Conservation (phyloP, 2,888 invertebrate species). For the Tineola bisselliella region DNA sequence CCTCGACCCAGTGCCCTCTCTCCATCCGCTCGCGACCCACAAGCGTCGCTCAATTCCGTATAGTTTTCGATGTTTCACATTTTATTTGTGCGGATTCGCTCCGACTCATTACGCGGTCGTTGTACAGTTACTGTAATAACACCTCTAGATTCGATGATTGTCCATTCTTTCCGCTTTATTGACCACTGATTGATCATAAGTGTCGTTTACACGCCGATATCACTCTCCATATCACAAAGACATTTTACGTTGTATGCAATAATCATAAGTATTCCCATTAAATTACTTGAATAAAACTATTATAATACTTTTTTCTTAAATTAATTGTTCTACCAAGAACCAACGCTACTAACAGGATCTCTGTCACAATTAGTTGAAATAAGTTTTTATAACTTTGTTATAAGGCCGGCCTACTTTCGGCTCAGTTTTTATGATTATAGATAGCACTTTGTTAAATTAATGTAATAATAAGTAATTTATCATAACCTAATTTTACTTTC, state of each 20-base stretch:
- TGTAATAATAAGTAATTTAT: no score
- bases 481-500: not conserved
- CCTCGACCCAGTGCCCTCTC: slow-evolving; percentile 66
- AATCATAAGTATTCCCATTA: not conserved
- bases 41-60: slow-evolving; percentile 45
- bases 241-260: not conserved
- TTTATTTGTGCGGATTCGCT: slow-evolving; percentile 47
- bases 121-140: slow-evolving; percentile 45
- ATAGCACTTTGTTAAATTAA: no score
- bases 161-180: slow-evolving; percentile 13
- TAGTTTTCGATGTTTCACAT: slow-evolving; percentile 26
- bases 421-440: no score
- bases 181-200: slow-evolving; percentile 4
- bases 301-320: no score
- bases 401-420: no score
- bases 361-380: no score
- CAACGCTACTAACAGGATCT: no score
- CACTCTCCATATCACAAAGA: slow-evolving; percentile 3
- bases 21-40: slow-evolving; percentile 45
- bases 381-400: no score
- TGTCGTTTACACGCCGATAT: slow-evolving; percentile 2
- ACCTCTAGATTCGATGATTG: slow-evolving; percentile 19
- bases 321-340: no score
- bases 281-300: no score
- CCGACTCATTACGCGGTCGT: slow-evolving; percentile 43